These are phyloP conservation scores for Gymnarchus niloticus DNA, from an alignment of 2,113 vertebrate genomes.

Conservation along the genomic window DNA sequence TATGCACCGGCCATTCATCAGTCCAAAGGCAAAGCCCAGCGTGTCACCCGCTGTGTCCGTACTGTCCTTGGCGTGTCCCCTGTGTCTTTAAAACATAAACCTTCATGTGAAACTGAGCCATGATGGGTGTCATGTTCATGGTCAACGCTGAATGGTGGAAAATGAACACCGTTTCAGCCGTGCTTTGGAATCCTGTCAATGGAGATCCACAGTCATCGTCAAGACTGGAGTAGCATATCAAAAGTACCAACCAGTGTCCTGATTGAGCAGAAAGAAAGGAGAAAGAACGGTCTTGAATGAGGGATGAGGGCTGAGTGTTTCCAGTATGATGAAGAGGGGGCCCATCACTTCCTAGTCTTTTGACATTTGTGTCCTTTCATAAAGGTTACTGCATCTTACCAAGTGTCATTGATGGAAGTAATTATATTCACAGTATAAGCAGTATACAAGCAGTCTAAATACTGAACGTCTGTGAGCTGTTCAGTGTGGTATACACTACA, in stretches of 20 bases:
- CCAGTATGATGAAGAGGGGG: background rate
- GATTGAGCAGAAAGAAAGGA: slow-evolving; percentile 54
- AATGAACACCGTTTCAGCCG: background rate
- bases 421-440: background rate
- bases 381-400: background rate
- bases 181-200: background rate
- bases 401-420: background rate
- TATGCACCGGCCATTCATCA: background rate
- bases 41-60: background rate
- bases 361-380: background rate
- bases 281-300: slow-evolving; percentile 50
- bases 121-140: background rate
- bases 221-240: slow-evolving; percentile 49
- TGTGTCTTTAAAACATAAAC: background rate
- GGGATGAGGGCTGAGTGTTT: slow-evolving; percentile 47
- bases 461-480: no score
- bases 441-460: background rate
- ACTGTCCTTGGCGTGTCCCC: background rate
- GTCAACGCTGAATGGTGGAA: background rate
- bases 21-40: background rate
- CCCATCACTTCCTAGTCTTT: background rate
- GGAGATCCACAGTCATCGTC: background rate
- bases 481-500: no score
- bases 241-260: slow-evolving; percentile 48
- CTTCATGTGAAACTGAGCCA: background rate